Evolutionary conservation across 2,888 invertebrate genomes (phyloP).

Genomic region (Scaptomyza parva): DNA sequence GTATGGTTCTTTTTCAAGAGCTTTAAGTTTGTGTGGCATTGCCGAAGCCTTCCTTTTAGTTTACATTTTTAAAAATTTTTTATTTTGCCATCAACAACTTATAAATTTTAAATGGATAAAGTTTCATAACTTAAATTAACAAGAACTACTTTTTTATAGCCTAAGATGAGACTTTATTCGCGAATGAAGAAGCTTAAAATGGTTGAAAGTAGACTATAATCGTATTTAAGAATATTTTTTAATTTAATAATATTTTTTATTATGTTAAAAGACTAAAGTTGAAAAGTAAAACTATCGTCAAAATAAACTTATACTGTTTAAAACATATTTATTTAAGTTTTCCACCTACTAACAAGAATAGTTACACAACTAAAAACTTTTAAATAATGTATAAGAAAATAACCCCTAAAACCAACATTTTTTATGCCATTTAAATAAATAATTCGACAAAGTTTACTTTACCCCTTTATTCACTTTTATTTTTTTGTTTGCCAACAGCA

Average conservation of each 20-base stretch:
- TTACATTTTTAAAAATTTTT: no score
- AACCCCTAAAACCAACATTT: background rate
- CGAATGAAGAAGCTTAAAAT: no score
- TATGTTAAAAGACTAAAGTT: background rate
- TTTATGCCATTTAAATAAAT: slow-evolving; percentile 5
- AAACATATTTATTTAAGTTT: background rate
- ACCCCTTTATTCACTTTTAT: background rate
- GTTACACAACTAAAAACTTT: background rate
- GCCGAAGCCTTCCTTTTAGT: no score
- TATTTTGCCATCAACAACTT: no score
- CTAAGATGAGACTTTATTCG: background rate
- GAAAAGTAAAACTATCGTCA: background rate
- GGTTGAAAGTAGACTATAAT: no score
- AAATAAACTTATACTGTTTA: background rate
- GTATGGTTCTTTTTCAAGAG: no score
- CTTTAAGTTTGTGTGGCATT: no score
- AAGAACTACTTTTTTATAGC: background rate
- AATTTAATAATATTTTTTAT: no score
- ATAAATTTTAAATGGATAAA: no score
- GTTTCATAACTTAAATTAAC: no score
- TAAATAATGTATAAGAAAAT: background rate
- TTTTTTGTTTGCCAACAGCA: background rate
- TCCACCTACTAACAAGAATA: no score
- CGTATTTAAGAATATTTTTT: no score
- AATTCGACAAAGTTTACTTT: background rate